phyloP scores from a whole-genome alignment of 2,888 invertebrate species.

The Acrocyrtus sp. region DNA sequence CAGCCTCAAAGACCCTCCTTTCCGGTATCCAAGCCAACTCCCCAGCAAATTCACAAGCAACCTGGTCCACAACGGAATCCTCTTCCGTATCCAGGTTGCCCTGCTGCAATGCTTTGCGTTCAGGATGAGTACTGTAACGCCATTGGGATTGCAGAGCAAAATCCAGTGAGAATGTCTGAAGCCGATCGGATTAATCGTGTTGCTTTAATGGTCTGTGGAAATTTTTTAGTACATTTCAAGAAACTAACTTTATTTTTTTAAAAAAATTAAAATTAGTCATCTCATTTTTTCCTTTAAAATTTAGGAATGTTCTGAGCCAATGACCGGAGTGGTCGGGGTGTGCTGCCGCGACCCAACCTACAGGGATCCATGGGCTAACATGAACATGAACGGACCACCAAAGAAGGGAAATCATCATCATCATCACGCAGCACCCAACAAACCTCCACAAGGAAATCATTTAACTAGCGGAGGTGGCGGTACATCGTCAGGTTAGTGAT shows the following conservation, averaged over 20 bases:
- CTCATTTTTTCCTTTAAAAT: no score
- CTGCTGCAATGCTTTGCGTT: slow-evolving; percentile 86
- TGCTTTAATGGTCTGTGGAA: slow-evolving; percentile 76
- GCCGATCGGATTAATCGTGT: slow-evolving; percentile 80
- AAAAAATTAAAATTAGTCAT: no score
- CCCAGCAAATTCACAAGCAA: slow-evolving; percentile 5
- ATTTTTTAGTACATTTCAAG: background rate
- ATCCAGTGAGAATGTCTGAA: slow-evolving; percentile 74
- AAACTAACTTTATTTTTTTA: no score
- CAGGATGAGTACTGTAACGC: slow-evolving; percentile 81
- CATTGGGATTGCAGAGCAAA: slow-evolving; percentile 79
- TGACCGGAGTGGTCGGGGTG: slow-evolving; percentile 78
- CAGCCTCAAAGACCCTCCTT: slow-evolving; percentile 39
- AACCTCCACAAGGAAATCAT: slow-evolving; percentile 26
- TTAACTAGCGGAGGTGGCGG: slow-evolving; percentile 17
- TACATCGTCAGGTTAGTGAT: slow-evolving; percentile 47
- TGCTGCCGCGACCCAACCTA: slow-evolving; percentile 89
- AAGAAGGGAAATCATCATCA: slow-evolving; percentile 40
- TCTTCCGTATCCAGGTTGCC: slow-evolving; percentile 75
- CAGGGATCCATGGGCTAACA: slow-evolving; percentile 85
- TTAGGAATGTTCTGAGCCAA: slow-evolving; percentile 78
- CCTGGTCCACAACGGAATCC: slow-evolving; percentile 4
- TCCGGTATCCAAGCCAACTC: background rate
- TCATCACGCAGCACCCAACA: slow-evolving; percentile 22
- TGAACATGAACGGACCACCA: slow-evolving; percentile 69